phyloP scores from a whole-genome alignment of 1,140 invertebrate genomes.

The Rhopalosiphum padi region DNA sequence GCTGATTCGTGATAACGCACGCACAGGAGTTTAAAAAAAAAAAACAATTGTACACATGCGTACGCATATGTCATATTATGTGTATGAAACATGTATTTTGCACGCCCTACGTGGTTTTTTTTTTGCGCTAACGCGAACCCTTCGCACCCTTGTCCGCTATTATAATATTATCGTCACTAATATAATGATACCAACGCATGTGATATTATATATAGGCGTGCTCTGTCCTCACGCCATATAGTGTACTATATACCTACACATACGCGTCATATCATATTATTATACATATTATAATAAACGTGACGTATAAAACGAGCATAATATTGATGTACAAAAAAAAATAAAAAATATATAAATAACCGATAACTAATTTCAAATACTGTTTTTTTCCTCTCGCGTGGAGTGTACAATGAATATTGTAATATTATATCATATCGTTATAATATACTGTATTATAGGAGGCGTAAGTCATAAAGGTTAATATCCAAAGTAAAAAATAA shows the following conservation, averaged over 20 bases:
- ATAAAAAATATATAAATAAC: not conserved
- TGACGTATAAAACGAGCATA: not conserved
- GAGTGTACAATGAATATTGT: not conserved
- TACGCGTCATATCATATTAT: not conserved
- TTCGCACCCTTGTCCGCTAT: slow-evolving; percentile 34
- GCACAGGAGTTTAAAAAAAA: not conserved
- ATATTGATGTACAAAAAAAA: not conserved
- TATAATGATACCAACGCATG: slow-evolving; percentile 5
- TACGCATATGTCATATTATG: not conserved
- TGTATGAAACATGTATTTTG: slow-evolving; percentile 7
- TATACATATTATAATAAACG: not conserved
- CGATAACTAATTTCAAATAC: not conserved
- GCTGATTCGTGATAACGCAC: not conserved
- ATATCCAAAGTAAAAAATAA: not conserved
- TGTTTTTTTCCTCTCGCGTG: not conserved
- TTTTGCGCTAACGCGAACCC: not conserved
- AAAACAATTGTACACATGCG: not conserved
- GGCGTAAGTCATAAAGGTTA: not conserved
- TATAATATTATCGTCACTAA: slow-evolving; percentile 24
- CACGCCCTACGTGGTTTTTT: slow-evolving; percentile 10
- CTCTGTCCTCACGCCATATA: not conserved
- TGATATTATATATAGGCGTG: not conserved
- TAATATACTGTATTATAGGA: not conserved
- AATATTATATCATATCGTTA: not conserved
- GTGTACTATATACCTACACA: not conserved